These are phyloP conservation scores for Drosophila barbarae DNA, from an alignment of 2,888 invertebrate species.

Conservation along the genomic window DNA sequence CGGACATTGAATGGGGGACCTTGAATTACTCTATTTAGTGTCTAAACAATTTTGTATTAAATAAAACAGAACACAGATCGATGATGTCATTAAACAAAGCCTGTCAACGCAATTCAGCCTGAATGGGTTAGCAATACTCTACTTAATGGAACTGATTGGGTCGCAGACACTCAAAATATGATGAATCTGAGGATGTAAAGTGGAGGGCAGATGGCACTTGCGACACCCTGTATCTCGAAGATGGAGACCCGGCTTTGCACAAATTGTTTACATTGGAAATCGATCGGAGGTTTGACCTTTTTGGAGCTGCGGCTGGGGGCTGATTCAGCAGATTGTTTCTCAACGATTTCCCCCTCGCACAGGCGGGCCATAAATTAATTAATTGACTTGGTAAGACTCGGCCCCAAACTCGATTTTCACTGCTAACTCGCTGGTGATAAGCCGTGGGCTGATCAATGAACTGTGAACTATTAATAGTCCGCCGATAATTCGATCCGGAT, in stretches of 20 bases:
- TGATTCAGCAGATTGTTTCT: constrained; percentile 57
- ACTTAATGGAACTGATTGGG: constrained; percentile 17
- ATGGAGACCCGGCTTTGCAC: constrained; percentile 40
- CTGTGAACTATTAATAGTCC: constrained; percentile 35
- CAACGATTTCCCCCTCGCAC: constrained; percentile 62
- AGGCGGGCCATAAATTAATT: constrained; percentile 63
- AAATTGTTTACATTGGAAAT: constrained; percentile 44
- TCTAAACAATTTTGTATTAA: constrained; percentile 25
- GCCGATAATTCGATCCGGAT: constrained; percentile 6
- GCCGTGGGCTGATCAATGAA: constrained; percentile 32
- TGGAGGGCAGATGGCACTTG: not conserved
- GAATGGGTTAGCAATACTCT: constrained; percentile 8
- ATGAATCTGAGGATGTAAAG: constrained; percentile 3
- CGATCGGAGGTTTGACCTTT: constrained; percentile 44
- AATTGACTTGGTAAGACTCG: constrained; percentile 64
- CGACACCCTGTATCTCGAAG: constrained; percentile 37
- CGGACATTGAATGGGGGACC: constrained; percentile 27
- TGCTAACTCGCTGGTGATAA: constrained; percentile 48
- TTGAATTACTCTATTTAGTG: constrained; percentile 29
- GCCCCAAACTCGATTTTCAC: constrained; percentile 53
- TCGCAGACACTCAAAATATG: constrained; percentile 3
- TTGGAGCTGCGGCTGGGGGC: constrained; percentile 34
- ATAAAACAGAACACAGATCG: constrained; percentile 25
- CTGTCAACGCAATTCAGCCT: constrained; percentile 15
- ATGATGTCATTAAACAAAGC: constrained; percentile 28